Evolutionary conservation across 2,113 vertebrate genomes (phyloP).

Genomic region (Lepidothrix coronata): DNA sequence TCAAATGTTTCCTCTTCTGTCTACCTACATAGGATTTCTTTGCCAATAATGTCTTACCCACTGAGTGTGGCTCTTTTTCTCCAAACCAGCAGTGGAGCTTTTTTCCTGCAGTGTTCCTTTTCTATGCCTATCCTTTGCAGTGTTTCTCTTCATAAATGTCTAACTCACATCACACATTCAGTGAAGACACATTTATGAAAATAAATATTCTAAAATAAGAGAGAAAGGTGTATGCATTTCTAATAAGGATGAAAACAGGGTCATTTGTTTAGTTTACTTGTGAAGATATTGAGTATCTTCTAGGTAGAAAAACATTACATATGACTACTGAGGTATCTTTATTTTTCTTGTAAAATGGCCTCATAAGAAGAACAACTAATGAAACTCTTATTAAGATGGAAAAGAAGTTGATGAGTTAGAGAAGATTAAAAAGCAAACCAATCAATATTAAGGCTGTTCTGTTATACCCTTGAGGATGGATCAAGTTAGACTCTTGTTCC

Average conservation of each 20-base stretch:
- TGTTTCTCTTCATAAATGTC: neutral
- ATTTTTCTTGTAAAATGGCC: neutral
- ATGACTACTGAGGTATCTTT: neutral
- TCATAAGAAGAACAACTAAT: slow-evolving; percentile 29
- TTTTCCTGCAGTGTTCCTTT: neutral
- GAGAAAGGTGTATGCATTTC: neutral
- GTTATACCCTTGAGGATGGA: neutral
- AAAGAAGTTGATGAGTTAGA: slow-evolving; percentile 35
- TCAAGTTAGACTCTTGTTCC: neutral
- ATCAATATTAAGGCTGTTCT: slow-evolving; percentile 7
- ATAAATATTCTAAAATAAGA: neutral
- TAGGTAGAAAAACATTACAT: neutral
- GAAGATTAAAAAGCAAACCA: slow-evolving; percentile 47
- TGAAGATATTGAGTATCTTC: neutral
- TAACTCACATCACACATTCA: neutral
- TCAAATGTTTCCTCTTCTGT: neutral
- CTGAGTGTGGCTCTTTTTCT: neutral
- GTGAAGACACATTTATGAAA: neutral
- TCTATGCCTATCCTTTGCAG: neutral
- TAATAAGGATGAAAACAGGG: neutral
- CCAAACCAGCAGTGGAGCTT: neutral
- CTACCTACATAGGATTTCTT: neutral
- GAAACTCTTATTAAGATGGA: slow-evolving; percentile 28
- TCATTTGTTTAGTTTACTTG: neutral
- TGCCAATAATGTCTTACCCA: neutral